Evolutionary conservation across 2,888 invertebrate genomes (phyloP), one percentile per base, ranked within the genome.

Genomic region (Diachrysia chrysitis): DNA sequence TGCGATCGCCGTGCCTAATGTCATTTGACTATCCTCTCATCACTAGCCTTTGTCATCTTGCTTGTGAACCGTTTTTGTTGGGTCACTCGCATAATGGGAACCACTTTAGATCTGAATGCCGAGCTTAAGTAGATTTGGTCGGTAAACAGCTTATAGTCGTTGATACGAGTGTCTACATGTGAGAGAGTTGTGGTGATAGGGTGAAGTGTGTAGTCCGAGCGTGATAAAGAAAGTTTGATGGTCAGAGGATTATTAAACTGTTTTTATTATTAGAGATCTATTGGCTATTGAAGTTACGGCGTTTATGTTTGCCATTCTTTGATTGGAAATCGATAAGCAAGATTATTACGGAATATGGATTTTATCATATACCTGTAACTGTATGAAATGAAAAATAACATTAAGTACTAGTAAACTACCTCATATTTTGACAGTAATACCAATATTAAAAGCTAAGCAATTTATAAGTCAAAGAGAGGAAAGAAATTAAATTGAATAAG

Each of bases 1-100:
- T 53, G 32, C 69, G 37, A 42, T 60, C 69, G 55, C 60, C 56
- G 69, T 77, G 67, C 61, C 76, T 78, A 80, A 85, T 84, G 76
- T 72, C 76, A 73, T 79, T 74, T 71, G 78, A 71, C 63, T 63
- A 57, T 79, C 75, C 71, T 66, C 66, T 69, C 66, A 17, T 56
- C 48, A n/a, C 58, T 35, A 58, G 59, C 59, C 35, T 66, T 56
- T 62, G 59, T 14, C 16, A 23, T 69, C 71, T 74, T 55, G 62
- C 61, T 63, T 66, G 59, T 75, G 65, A 63, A 72, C 62, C 55
- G 63, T 37, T 76, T 61, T 64, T 48, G 46, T 59, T 51, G 42
- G 57, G 29, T 42, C 71, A 54, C 54, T 14, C 25, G 35, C 25
- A 53, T 75, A 59, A 69, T 62, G 64, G 9, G 19, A 5, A 42